These are phyloP conservation scores for Molossus alvarezi DNA, from an alignment of 2,797 vertebrate species.

Conservation along the genomic window DNA sequence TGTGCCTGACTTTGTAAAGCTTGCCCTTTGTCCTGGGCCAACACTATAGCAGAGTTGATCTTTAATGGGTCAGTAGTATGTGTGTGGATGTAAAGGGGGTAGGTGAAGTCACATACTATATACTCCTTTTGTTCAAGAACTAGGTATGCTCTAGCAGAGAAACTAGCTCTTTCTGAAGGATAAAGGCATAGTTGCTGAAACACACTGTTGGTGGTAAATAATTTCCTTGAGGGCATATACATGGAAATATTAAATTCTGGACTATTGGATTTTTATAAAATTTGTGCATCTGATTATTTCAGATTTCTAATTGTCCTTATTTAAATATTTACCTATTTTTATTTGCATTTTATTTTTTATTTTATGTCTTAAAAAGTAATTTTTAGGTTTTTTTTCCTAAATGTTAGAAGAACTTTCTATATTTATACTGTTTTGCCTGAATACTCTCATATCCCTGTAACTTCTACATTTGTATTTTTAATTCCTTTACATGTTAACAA, in stretches of 20 bases:
- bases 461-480: not conserved
- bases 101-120: not conserved
- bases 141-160: not conserved
- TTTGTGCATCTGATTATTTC: not conserved
- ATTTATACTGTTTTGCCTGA: not conserved
- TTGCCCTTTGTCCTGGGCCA: not conserved
- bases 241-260: not conserved
- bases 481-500: not conserved
- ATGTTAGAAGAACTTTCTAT: not conserved
- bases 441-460: not conserved
- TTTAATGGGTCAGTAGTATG: not conserved
- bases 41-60: not conserved
- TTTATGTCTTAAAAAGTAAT: not conserved
- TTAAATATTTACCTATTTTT: not conserved
- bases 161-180: not conserved
- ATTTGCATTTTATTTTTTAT: conserved; percentile 6
- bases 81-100: not conserved
- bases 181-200: not conserved
- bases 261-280: not conserved
- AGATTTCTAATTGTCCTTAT: not conserved
- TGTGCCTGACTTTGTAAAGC: conserved; percentile 25
- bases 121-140: not conserved
- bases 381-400: not conserved
- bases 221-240: not conserved
- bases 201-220: not conserved